Conservation (phyloP, 2,888 invertebrate species). For the Drosophila algonquin region DNA sequence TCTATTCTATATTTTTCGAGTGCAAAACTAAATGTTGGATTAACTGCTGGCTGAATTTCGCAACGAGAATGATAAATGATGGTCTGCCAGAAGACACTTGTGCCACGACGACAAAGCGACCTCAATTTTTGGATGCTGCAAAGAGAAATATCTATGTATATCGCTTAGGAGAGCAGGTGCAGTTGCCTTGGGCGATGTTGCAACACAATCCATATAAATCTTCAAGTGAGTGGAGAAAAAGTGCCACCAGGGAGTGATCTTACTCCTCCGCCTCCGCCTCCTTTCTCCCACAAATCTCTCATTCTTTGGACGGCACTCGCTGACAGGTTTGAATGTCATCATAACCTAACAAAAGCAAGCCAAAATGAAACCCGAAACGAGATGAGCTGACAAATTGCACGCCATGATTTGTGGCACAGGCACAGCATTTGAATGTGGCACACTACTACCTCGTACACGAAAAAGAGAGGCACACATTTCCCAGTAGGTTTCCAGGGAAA, state of each 20-base stretch:
- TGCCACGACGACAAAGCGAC: slow-evolving; percentile 47
- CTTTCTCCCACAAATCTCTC: neutral
- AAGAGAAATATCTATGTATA: slow-evolving; percentile 18
- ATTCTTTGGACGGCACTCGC: slow-evolving; percentile 30
- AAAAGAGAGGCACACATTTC: slow-evolving; percentile 26
- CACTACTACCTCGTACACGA: slow-evolving; percentile 30
- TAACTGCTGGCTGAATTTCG: slow-evolving; percentile 55
- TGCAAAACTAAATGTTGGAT: slow-evolving; percentile 28
- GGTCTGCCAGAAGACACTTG: slow-evolving; percentile 28
- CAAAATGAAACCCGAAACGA: slow-evolving; percentile 47
- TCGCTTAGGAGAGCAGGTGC: slow-evolving; percentile 36
- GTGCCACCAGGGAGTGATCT: slow-evolving; percentile 20
- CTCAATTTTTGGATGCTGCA: slow-evolving; percentile 50
- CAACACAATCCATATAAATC: slow-evolving; percentile 70
- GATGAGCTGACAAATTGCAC: slow-evolving; percentile 73
- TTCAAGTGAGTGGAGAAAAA: slow-evolving; percentile 50
- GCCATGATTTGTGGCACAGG: slow-evolving; percentile 54
- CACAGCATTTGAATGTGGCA: slow-evolving; percentile 55
- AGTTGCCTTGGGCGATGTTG: slow-evolving; percentile 42
- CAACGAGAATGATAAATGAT: slow-evolving; percentile 71
- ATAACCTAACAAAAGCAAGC: slow-evolving; percentile 59
- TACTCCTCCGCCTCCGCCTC: too few species aligned
- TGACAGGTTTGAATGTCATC: slow-evolving; percentile 77
- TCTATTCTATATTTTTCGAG: slow-evolving; percentile 14
- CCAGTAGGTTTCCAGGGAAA: slow-evolving; percentile 27